phyloP scores from a whole-genome alignment of 35 echinoderm and acorn worm genomes.

The Apostichopus californicus region DNA sequence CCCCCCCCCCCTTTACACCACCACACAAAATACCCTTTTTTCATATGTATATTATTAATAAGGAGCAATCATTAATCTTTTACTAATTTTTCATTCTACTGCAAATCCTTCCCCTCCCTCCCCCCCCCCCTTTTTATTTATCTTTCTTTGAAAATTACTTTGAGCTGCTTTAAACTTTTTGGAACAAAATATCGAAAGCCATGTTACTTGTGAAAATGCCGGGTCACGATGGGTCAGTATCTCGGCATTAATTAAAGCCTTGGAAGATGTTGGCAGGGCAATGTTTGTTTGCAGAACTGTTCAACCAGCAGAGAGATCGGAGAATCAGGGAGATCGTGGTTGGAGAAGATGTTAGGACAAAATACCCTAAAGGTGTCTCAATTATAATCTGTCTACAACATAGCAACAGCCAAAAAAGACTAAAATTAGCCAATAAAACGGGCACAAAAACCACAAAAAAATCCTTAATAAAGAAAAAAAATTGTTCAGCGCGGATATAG shows the following conservation, averaged over 20 bases:
- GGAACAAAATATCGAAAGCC: not conserved
- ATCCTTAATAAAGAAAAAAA: not conserved
- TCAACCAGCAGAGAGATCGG: not conserved
- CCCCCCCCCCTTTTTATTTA: too few relatives aligned
- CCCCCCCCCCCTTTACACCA: too few relatives aligned
- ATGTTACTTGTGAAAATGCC: not conserved
- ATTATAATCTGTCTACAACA: conserved; percentile 25
- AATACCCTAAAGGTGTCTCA: not conserved
- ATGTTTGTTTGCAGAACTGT: conserved; percentile 44
- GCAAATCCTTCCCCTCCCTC: too few relatives aligned
- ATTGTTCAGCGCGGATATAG: not conserved
- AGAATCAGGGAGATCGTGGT: not conserved
- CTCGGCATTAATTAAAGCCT: conserved; percentile 37
- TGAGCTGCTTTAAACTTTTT: too few relatives aligned
- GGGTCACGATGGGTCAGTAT: conserved; percentile 1
- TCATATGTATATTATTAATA: too few relatives aligned
- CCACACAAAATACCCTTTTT: too few relatives aligned
- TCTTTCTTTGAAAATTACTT: too few relatives aligned
- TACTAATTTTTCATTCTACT: too few relatives aligned
- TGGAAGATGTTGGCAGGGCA: not conserved
- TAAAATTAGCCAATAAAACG: not conserved
- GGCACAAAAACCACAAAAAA: not conserved
- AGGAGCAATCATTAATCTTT: too few relatives aligned
- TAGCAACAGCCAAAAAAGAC: not conserved
- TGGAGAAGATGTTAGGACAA: conserved; percentile 32